Percentiles rank a stretch among this genome's conserved stretches.
phyloP scores from a whole-genome alignment of 2,797 vertebrate species.

The Pogoniulus pusillus region DNA sequence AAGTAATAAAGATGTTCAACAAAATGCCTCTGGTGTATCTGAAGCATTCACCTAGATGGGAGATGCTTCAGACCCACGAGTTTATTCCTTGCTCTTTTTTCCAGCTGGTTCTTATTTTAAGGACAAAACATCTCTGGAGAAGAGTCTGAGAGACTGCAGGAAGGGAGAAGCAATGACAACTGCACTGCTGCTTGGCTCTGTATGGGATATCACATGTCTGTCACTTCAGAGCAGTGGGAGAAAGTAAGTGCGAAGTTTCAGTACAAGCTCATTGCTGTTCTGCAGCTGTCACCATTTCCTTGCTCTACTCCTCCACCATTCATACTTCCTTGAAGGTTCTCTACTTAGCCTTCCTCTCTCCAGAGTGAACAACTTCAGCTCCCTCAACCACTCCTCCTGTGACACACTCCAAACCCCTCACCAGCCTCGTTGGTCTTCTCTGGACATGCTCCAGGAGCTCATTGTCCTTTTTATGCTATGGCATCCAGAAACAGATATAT shows the following conservation, averaged over 20 bases:
- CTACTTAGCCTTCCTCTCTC: too few relatives aligned
- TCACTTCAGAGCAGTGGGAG: neutral
- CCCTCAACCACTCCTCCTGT: too few relatives aligned
- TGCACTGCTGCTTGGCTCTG: neutral
- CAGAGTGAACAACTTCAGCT: too few relatives aligned
- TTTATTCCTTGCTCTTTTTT: neutral
- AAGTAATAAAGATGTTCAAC: neutral
- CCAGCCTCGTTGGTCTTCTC: too few relatives aligned
- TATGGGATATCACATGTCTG: neutral
- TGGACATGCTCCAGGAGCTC: too few relatives aligned
- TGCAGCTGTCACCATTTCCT: conserved; percentile 27
- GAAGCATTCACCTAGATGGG: neutral
- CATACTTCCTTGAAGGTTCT: neutral
- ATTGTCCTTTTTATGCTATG: too few relatives aligned
- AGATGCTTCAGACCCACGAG: neutral
- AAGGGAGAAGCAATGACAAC: neutral
- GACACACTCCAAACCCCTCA: too few relatives aligned
- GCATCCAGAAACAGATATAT: too few relatives aligned
- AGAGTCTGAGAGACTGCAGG: neutral
- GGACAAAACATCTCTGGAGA: neutral
- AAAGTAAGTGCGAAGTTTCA: conserved; percentile 23
- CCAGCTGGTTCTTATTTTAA: neutral
- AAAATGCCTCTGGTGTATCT: neutral
- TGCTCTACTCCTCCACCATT: neutral
- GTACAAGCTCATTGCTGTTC: neutral